Percentiles rank a stretch among this genome's conserved stretches.
Conservation (phyloP, 2,113 vertebrate species). For the Serilophus lunatus region DNA sequence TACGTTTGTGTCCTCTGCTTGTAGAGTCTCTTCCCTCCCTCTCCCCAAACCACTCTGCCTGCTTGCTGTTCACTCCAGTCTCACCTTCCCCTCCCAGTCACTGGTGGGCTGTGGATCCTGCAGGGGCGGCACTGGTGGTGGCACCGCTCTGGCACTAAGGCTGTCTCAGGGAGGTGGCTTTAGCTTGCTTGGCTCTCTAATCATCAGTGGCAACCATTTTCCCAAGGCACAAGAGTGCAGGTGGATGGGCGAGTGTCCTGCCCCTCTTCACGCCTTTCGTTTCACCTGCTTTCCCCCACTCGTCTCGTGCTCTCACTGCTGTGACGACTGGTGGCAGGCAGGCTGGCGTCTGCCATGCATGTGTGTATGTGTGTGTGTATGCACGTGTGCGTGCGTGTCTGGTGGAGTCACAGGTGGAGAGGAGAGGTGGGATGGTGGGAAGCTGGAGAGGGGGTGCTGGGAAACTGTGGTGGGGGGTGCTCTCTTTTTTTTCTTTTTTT, state of each 20-base stretch:
- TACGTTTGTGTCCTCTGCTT: slow-evolving; percentile 88
- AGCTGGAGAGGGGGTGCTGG: background rate
- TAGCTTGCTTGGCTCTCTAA: slow-evolving; percentile 64
- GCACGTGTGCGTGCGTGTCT: background rate
- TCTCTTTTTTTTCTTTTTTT: background rate
- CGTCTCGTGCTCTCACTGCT: slow-evolving; percentile 23
- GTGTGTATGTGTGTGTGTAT: background rate
- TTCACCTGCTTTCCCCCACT: slow-evolving; percentile 1
- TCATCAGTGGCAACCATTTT: slow-evolving; percentile 1
- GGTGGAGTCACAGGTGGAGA: slow-evolving; percentile 37
- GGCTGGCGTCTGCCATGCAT: slow-evolving; percentile 31
- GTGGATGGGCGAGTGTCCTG: background rate
- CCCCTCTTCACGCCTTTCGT: background rate
- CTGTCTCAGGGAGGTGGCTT: slow-evolving; percentile 48
- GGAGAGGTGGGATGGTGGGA: background rate
- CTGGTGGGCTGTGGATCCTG: slow-evolving; percentile 13
- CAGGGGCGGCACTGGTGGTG: slow-evolving; percentile 52
- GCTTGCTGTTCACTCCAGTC: slow-evolving; percentile 34
- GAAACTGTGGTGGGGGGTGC: background rate
- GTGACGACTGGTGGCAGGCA: background rate
- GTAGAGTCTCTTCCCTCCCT: slow-evolving; percentile 56
- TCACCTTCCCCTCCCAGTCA: slow-evolving; percentile 5
- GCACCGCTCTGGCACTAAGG: slow-evolving; percentile 6
- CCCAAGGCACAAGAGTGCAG: background rate
- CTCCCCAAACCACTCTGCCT: slow-evolving; percentile 28